phyloP scores from a whole-genome alignment of 2,113 vertebrate species.

The Carassius gibelio region DNA sequence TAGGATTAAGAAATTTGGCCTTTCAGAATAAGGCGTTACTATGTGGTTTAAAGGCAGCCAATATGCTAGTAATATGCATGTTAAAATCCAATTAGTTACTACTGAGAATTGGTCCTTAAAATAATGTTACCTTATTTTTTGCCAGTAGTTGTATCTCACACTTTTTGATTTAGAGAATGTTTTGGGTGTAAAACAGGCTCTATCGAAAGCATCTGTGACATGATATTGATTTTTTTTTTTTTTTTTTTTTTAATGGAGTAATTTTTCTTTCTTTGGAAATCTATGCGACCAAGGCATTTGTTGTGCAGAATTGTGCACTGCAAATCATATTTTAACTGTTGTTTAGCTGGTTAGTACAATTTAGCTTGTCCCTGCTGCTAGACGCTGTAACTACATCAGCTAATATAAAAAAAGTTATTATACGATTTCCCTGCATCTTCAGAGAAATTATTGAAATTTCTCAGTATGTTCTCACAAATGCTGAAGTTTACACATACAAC shows the following conservation, averaged over 20 bases:
- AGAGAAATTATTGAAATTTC: too few relatives aligned
- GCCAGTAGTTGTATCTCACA: neutral
- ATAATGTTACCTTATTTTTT: neutral
- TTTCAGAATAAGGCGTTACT: too few relatives aligned
- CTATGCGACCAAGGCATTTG: neutral
- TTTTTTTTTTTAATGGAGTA: too few relatives aligned
- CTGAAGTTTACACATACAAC: too few relatives aligned
- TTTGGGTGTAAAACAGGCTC: neutral
- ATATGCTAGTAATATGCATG: too few relatives aligned
- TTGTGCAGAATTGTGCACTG: neutral
- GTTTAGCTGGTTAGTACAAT: neutral
- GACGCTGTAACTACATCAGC: neutral
- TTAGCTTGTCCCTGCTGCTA: neutral
- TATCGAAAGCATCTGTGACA: neutral
- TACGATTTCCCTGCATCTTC: neutral
- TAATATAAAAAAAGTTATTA: neutral
- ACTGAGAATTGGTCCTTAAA: too few relatives aligned
- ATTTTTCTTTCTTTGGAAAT: neutral
- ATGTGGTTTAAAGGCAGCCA: too few relatives aligned
- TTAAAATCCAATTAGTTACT: too few relatives aligned
- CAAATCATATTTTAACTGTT: neutral
- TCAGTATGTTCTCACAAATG: too few relatives aligned
- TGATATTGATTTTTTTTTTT: too few relatives aligned
- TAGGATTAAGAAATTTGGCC: too few relatives aligned
- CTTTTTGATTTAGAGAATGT: neutral